Conservation (phyloP, 2,797 vertebrate species). For the Pipistrellus kuhlii region DNA sequence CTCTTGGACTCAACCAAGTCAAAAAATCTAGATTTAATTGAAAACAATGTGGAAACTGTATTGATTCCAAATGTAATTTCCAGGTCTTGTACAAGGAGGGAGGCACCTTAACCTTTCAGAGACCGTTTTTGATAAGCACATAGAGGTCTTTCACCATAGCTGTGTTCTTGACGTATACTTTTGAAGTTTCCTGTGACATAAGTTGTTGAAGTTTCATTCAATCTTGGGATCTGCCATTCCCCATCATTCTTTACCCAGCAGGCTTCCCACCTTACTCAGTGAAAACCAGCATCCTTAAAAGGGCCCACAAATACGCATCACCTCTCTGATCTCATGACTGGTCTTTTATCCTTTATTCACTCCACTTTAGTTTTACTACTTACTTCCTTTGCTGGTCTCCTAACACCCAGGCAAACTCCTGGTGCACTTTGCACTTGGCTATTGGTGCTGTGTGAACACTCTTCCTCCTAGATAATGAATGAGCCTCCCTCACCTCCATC, state of each 20-base stretch:
- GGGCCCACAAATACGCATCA: not conserved
- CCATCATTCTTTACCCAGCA: not conserved
- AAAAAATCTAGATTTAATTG: constrained; percentile 51
- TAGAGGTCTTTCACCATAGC: not conserved
- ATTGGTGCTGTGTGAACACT: rapidly evolving
- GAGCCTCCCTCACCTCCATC: not conserved
- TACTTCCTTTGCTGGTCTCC: not conserved
- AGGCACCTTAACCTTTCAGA: constrained; percentile 36
- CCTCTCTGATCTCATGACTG: not conserved
- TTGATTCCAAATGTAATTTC: constrained; percentile 47
- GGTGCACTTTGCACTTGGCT: not conserved
- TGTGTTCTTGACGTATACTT: not conserved
- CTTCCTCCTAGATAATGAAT: not conserved
- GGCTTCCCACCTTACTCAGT: not conserved
- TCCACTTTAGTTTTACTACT: not conserved
- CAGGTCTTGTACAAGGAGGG: not conserved
- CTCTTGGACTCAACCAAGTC: constrained; percentile 48
- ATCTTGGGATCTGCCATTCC: not conserved
- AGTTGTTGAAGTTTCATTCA: not conserved
- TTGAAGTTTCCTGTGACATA: not conserved
- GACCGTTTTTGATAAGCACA: constrained; percentile 42
- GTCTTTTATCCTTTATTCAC: not conserved
- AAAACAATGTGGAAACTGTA: constrained; percentile 56
- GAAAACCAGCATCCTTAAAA: not conserved
- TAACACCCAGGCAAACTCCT: not conserved